A percentile compares a stretch with the other conserved stretches of the same genome.
phyloP scores from a whole-genome alignment of 2,113 vertebrate species.

The Antidorcas marsupialis region DNA sequence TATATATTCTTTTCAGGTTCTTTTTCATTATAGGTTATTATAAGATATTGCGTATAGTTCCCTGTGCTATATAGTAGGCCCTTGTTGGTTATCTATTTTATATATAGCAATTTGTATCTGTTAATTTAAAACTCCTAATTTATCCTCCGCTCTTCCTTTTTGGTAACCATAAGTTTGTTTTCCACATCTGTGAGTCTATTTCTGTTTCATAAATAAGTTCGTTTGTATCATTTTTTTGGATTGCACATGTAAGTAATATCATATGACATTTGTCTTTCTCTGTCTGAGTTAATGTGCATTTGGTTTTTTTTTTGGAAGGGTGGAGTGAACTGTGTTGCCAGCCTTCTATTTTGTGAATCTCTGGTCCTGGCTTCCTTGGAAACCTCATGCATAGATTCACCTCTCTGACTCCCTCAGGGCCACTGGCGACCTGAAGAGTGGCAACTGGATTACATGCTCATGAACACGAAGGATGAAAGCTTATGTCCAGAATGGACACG shows the following conservation, averaged over 20 bases:
- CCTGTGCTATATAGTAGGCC: not conserved
- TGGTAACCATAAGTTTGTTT: not conserved
- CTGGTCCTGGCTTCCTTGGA: not conserved
- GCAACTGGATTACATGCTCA: no score
- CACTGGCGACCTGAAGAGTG: not conserved
- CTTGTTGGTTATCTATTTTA: not conserved
- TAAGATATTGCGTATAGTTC: not conserved
- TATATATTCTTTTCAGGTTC: not conserved
- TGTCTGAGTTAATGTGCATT: not conserved
- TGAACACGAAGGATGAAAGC: rapidly evolving
- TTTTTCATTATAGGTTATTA: not conserved
- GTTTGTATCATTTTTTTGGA: not conserved
- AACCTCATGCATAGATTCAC: not conserved
- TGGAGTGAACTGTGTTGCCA: no score
- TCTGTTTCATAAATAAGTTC: not conserved
- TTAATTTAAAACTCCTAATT: not conserved
- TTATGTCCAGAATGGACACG: rapidly evolving
- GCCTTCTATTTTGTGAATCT: not conserved
- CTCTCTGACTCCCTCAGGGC: not conserved
- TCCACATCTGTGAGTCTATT: not conserved
- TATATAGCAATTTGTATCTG: not conserved
- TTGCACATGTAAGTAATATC: not conserved
- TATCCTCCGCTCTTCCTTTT: not conserved
- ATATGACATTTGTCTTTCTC: not conserved
- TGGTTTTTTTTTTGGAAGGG: not conserved